A percentile compares a stretch with the other conserved stretches of the same genome.
phyloP scores from a whole-genome alignment of 2,113 vertebrate species.

The Oncorhynchus nerka region DNA sequence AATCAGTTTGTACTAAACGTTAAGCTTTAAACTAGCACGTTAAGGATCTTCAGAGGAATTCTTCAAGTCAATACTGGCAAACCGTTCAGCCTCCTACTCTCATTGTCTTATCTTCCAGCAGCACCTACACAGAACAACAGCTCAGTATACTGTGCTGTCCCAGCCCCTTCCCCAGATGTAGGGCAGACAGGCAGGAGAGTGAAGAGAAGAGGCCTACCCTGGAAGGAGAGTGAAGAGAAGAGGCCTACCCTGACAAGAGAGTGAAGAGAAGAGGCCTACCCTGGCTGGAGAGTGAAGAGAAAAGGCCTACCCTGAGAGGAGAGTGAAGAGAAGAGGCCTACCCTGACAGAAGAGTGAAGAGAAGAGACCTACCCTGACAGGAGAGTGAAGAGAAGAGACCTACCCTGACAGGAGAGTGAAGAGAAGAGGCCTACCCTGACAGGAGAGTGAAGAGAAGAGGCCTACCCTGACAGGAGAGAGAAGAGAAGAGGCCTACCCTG shows the following conservation, averaged over 20 bases:
- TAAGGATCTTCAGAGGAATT: conserved; percentile 59
- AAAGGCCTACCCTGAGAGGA: conserved; percentile 90
- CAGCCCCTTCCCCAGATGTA: neutral
- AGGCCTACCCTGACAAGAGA: conserved; percentile 90
- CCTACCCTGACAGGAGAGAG: conserved; percentile 89
- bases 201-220: conserved; percentile 82
- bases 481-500: too few species aligned
- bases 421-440: too few species aligned
- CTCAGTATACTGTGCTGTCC: neutral
- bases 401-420: conserved; percentile 49
- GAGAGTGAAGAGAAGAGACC: conserved; percentile 62
- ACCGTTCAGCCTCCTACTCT: conserved; percentile 9
- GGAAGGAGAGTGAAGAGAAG: conserved; percentile 78
- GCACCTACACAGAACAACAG: neutral
- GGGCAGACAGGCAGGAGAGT: conserved; percentile 28
- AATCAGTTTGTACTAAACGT: conserved; percentile 31
- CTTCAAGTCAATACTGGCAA: conserved; percentile 46
- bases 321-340: conserved; percentile 67
- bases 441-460: conserved; percentile 42
- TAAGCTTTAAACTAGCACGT: conserved; percentile 22
- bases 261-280: conserved; percentile 77
- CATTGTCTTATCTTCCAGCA: conserved; percentile 36
- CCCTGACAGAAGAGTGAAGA: conserved; percentile 87
- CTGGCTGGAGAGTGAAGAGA: conserved; percentile 83
- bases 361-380: conserved; percentile 87